Evolutionary conservation across 2,113 vertebrate species (phyloP).

Genomic region (Tauraco erythrolophus): DNA sequence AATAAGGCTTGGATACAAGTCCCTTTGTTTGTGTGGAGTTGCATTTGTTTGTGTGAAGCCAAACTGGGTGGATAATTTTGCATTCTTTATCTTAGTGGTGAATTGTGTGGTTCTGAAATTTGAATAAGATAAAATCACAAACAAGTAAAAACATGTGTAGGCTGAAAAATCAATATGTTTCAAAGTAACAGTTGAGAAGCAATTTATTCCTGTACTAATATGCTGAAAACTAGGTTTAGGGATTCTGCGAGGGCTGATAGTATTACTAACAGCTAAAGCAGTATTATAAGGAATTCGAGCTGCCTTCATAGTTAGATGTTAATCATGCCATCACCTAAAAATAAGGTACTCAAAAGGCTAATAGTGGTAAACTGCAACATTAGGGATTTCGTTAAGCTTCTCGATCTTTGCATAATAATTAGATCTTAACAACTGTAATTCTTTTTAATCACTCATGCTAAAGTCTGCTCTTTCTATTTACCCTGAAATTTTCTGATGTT

Average conservation of each 20-base stretch:
- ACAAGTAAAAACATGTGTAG: constrained; percentile 45
- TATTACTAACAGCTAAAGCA: neutral
- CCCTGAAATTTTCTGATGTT: neutral
- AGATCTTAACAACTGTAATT: neutral
- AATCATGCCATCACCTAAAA: neutral
- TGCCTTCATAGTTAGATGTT: neutral
- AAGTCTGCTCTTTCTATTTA: neutral
- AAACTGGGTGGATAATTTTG: constrained; percentile 46
- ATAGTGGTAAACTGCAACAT: neutral
- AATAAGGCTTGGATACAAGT: neutral
- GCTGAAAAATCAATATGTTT: constrained; percentile 62
- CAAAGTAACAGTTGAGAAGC: constrained; percentile 32
- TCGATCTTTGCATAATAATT: neutral
- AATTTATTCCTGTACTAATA: constrained; percentile 12
- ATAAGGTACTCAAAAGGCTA: neutral
- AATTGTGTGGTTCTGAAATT: constrained; percentile 50
- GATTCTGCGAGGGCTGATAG: neutral
- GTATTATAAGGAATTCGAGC: neutral
- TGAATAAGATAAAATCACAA: constrained; percentile 56
- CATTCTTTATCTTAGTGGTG: constrained; percentile 29
- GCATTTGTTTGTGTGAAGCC: constrained; percentile 51
- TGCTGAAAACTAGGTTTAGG: neutral
- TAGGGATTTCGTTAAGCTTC: neutral
- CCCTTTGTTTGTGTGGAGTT: neutral
- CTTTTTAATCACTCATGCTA: neutral